Evolutionary conservation across 2,888 invertebrate species (phyloP), one percentile per base, ranked within the genome.

Genomic region (Mesochorus sp.): DNA sequence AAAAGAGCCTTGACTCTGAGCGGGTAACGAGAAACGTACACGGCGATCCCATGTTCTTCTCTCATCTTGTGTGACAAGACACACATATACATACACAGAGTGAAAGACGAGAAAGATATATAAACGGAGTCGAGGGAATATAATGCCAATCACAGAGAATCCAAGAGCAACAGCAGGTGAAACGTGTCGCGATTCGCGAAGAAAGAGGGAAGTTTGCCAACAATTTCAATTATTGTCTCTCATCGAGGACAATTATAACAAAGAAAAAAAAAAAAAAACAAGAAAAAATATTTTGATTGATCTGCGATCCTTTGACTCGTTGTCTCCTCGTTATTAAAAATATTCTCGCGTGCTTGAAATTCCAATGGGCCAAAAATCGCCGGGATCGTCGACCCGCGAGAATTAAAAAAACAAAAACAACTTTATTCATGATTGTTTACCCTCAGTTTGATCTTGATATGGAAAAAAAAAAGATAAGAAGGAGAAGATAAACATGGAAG

Each of bases 1-100:
- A 49, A 66, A 39, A 17, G 49, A 34, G 39, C 66, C 34, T 76
- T 71, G 76, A 62, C 76, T 66, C 59, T 28, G 51, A n/a, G n/a
- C n/a, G n/a, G n/a, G 34, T 17, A 55, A 26, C 34, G 44, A 55
- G 55, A 64, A 62, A 55, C 42, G 21, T 31, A 21, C 26, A 26
- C n/a, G 55, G 55, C 62, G 53, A 61, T 19, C 51, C 28, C 39
- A 37, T 51, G 44, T 62, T 62, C 17, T n/a, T 47, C 19, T 62
- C 42, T 5, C 1, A 1, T 8, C 8, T 34, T 34, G 34, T 34
- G 24, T 17, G 44, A 61, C 8, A 31, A 28, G 61, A 62, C 62
- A 21, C 19, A n/a, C 14, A 21, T 21, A 12, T 37, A 49, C 2
- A 8, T 26, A 12, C 12, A 39, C 19, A 37, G 19, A 31, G 12